A percentile compares a stretch with the other conserved stretches of the same genome.
Evolutionary conservation across 2,797 vertebrate species (phyloP).

Genomic region (Valencia hispanica): DNA sequence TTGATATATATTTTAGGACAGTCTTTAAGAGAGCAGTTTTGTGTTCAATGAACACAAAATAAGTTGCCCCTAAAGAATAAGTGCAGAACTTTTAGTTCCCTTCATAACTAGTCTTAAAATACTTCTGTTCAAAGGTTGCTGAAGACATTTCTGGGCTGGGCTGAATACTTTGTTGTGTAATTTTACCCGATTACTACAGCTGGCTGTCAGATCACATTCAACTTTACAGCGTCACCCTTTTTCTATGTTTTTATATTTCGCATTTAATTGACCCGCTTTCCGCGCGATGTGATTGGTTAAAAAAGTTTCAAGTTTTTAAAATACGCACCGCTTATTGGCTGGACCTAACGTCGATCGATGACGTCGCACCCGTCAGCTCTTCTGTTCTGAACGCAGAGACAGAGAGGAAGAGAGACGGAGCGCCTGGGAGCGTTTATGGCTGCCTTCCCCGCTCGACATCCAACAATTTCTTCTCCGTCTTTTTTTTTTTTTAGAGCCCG

Average conservation of each 20-base stretch:
- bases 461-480: background rate
- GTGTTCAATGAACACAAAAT: background rate
- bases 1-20: background rate
- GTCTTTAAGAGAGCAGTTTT: background rate
- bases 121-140: background rate
- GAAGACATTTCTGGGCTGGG: background rate
- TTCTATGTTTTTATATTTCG: constrained; percentile 65
- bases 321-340: constrained; percentile 54
- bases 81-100: background rate
- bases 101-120: background rate
- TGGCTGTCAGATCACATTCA: constrained; percentile 45
- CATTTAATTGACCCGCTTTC: constrained; percentile 32
- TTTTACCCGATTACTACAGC: background rate
- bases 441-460: constrained; percentile 26
- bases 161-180: background rate
- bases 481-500: constrained; percentile 15
- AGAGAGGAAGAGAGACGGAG: constrained; percentile 37
- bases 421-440: constrained; percentile 46
- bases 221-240: constrained; percentile 41
- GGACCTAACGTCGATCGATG: constrained; percentile 42
- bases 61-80: background rate
- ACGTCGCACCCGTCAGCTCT: constrained; percentile 55
- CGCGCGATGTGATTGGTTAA: constrained; percentile 49
- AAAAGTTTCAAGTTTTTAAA: constrained; percentile 59
- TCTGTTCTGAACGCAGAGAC: constrained; percentile 39